Conservation (phyloP, 2,797 vertebrate species). For the Gallirallus australis region DNA sequence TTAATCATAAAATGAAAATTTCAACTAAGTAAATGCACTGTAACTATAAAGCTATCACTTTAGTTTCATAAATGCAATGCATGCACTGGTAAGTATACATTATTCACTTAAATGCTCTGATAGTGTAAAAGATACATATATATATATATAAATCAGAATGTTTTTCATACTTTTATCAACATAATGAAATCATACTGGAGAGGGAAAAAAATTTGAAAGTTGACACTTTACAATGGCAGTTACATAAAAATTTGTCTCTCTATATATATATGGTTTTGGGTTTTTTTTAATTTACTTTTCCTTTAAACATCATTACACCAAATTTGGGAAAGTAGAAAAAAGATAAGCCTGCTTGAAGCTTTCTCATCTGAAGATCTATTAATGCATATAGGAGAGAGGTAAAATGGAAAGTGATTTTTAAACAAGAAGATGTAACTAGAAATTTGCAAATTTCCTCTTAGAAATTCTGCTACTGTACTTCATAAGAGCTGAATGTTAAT, state of each 20-base stretch:
- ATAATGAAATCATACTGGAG: neutral
- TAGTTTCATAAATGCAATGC: conserved; percentile 22
- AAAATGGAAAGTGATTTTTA: neutral
- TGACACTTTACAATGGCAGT: neutral
- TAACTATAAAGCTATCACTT: conserved; percentile 38
- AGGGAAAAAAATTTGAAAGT: neutral
- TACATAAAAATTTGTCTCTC: neutral
- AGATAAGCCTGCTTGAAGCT: neutral
- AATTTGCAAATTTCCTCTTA: neutral
- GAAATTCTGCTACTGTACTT: neutral
- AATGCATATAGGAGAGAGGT: neutral
- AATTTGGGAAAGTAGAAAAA: neutral
- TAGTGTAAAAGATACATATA: neutral
- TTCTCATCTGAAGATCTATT: neutral
- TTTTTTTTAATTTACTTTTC: neutral
- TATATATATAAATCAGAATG: neutral
- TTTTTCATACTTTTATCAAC: neutral
- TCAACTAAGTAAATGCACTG: conserved; percentile 14
- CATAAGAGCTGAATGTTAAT: neutral
- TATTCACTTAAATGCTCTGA: neutral
- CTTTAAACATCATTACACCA: neutral
- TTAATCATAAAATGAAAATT: conserved; percentile 61
- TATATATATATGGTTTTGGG: too few species aligned
- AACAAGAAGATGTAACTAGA: neutral
- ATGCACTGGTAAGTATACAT: neutral